These are phyloP conservation scores for Syngnathus scovelli DNA, from an alignment of 2,113 vertebrate species.

Conservation along the genomic window DNA sequence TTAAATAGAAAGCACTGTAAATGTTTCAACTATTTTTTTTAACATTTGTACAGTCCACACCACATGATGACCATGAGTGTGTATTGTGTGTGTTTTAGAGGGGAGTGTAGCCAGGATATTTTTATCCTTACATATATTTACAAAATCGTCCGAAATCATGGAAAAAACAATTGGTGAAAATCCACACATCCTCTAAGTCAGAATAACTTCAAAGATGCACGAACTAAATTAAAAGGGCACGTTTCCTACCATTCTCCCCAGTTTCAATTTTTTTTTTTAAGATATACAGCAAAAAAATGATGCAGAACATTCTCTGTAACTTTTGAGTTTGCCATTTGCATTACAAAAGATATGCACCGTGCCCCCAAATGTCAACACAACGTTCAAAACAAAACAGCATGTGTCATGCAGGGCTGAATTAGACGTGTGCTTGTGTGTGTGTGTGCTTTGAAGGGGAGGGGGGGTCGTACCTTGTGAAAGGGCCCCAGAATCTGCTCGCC, in stretches of 20 bases:
- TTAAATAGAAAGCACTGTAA: constrained; percentile 4
- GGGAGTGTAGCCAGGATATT: neutral
- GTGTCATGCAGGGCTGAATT: constrained; percentile 5
- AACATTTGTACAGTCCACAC: neutral
- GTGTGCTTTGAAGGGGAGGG: constrained; percentile 15
- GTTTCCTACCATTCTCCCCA: constrained; percentile 29
- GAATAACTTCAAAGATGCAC: constrained; percentile 33
- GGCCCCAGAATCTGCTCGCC: constrained; percentile 90
- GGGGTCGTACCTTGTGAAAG: constrained; percentile 91
- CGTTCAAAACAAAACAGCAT: constrained; percentile 14
- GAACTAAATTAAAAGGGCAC: constrained; percentile 54
- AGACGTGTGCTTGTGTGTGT: neutral
- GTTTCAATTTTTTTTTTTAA: neutral
- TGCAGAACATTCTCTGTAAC: neutral
- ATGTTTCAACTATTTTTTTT: neutral
- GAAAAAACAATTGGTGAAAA: constrained; percentile 24
- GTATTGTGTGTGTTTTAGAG: neutral
- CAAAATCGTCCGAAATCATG: neutral
- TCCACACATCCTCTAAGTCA: constrained; percentile 3
- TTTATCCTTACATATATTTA: neutral
- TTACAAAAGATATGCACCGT: neutral
- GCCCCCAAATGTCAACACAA: constrained; percentile 13
- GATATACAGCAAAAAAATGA: constrained; percentile 14
- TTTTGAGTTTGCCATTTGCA: neutral
- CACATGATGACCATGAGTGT: neutral